Conservation (phyloP, 2,888 invertebrate genomes). For the Sturmia bella region DNA sequence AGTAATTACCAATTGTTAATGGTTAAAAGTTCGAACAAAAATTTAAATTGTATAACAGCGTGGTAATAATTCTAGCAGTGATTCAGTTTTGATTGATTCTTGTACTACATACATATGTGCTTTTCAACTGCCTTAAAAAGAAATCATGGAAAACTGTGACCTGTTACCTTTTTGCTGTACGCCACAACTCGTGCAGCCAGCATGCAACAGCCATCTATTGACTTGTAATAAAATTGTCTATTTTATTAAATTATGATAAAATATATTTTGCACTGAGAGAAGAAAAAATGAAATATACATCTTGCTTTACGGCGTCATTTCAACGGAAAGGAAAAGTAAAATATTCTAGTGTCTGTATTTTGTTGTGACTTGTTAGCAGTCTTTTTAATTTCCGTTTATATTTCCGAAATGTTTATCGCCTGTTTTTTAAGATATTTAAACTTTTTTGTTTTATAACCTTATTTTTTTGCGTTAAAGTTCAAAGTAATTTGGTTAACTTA, state of each 20-base stretch:
- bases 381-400: conserved; percentile 80
- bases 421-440: conserved; percentile 66
- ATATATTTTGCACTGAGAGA: conserved; percentile 24
- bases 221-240: conserved; percentile 46
- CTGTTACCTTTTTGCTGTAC: too few relatives aligned
- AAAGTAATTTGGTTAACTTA: conserved; percentile 71
- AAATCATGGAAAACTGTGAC: too few relatives aligned
- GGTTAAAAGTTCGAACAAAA: too few relatives aligned
- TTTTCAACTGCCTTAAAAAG: too few relatives aligned
- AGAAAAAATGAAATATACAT: conserved; percentile 12
- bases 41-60: too few relatives aligned
- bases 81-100: too few relatives aligned
- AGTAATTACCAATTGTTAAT: too few relatives aligned
- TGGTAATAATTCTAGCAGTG: too few relatives aligned
- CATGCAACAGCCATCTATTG: conserved; percentile 28
- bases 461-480: conserved; percentile 16
- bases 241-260: conserved; percentile 63
- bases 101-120: too few relatives aligned
- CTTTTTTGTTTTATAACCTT: conserved; percentile 38
- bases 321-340: background rate
- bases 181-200: too few relatives aligned
- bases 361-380: conserved; percentile 64
- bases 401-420: conserved; percentile 76
- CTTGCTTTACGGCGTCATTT: conserved; percentile 39
- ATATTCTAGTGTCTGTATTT: conserved; percentile 39